Conservation (phyloP, 2,888 invertebrate genomes). For the Eupithecia subumbrata region DNA sequence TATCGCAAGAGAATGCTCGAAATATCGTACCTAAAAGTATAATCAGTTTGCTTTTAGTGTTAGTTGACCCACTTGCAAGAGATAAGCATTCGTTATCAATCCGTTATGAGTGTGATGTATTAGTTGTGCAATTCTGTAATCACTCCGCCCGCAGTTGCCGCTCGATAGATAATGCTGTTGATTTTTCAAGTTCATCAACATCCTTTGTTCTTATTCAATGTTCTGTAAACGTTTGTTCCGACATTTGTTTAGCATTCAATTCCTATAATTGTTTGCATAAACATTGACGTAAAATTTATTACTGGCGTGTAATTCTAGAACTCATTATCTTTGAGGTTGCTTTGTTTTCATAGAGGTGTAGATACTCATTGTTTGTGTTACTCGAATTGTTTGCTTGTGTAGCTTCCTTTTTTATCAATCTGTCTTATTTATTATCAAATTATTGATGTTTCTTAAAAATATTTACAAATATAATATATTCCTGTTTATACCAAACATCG, state of each 20-base stretch:
- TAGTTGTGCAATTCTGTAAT: slow-evolving; percentile 73
- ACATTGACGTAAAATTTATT: slow-evolving; percentile 60
- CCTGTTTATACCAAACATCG: background rate
- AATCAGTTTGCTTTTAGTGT: slow-evolving; percentile 60
- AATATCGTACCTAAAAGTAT: slow-evolving; percentile 41
- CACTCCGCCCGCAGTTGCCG: slow-evolving; percentile 50
- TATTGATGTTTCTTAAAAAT: background rate
- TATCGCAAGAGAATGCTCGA: slow-evolving; percentile 49
- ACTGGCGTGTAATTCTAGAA: slow-evolving; percentile 49
- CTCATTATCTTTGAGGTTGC: slow-evolving; percentile 43
- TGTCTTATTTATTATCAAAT: background rate
- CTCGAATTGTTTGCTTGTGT: slow-evolving; percentile 25
- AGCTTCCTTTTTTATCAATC: background rate
- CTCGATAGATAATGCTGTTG: slow-evolving; percentile 59
- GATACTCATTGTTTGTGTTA: slow-evolving; percentile 15
- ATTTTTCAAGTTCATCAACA: slow-evolving; percentile 67
- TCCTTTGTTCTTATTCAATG: slow-evolving; percentile 59
- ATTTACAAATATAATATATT: background rate
- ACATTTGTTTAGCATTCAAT: slow-evolving; percentile 53
- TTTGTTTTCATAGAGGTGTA: slow-evolving; percentile 43
- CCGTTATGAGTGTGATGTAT: slow-evolving; percentile 64
- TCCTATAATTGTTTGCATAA: slow-evolving; percentile 53
- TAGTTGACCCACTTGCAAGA: slow-evolving; percentile 74
- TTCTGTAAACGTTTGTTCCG: slow-evolving; percentile 57
- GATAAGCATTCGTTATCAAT: slow-evolving; percentile 69